Conservation (phyloP, 1,140 invertebrate genomes). For the Tachypleus tridentatus region DNA sequence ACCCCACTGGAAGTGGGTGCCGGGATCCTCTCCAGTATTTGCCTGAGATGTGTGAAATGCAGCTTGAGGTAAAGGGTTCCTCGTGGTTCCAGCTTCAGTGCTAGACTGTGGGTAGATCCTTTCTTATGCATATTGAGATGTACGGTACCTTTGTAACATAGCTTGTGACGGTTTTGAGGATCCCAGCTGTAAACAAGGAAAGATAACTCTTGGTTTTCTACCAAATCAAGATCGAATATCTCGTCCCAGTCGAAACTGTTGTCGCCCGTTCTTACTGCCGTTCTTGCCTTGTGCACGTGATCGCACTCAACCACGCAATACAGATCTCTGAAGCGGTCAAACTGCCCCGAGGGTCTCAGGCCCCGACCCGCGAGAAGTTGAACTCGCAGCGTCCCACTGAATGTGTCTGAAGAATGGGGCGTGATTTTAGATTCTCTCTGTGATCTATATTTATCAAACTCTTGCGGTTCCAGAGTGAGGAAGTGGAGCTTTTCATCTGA, state of each 20-base stretch:
- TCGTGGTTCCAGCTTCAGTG: conserved; percentile 70
- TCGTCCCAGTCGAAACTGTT: conserved; percentile 99
- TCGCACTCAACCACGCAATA: conserved; percentile 97
- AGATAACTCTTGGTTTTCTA: conserved; percentile 84
- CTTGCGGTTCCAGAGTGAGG: conserved; percentile 20
- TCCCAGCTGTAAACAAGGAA: conserved; percentile 98
- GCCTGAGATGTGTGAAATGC: conserved; percentile 77
- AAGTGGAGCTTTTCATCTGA: conserved; percentile 22
- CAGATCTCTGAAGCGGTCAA: conserved; percentile 57
- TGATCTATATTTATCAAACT: conserved; percentile 21
- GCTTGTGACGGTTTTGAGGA: conserved; percentile 83
- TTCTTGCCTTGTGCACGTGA: conserved; percentile 90
- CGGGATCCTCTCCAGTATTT: conserved; percentile 54
- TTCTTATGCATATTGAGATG: conserved; percentile 67
- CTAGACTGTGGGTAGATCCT: conserved; percentile 61
- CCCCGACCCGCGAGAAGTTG: conserved; percentile 26
- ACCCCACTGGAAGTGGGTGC: conserved; percentile 26
- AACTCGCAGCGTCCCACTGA: conserved; percentile 23
- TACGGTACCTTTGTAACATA: conserved; percentile 83
- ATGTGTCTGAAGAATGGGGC: conserved; percentile 14
- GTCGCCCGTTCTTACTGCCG: conserved; percentile 92
- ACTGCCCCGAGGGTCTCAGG: conserved; percentile 12
- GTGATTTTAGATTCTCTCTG: conserved; percentile 18
- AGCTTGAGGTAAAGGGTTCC: conserved; percentile 91
- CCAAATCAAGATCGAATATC: conserved; percentile 92